Percentiles rank a stretch among this genome's conserved stretches.
These are phyloP conservation scores for Rhyacophila brunnea DNA, from an alignment of 1,140 invertebrate species.

Conservation along the genomic window DNA sequence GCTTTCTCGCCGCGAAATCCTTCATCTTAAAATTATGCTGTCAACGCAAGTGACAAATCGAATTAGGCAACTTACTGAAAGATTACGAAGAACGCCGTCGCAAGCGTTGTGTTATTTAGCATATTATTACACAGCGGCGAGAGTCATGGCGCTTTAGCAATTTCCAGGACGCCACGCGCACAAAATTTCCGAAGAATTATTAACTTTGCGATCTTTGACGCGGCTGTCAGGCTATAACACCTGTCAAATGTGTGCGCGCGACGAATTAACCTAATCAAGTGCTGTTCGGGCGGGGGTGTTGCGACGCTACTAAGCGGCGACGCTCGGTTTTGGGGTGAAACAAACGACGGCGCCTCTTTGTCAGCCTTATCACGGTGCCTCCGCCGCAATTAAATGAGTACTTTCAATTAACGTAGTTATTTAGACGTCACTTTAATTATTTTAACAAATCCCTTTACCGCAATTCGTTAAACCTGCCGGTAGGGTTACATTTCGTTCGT, in stretches of 20 bases:
- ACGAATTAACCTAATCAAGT: not conserved
- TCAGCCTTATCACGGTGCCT: not conserved
- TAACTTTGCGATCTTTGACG: constrained; percentile 17
- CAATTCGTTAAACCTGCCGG: no score
- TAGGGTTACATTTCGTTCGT: not conserved
- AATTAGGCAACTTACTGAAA: constrained; percentile 37
- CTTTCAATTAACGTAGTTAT: no score
- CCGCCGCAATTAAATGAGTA: no score
- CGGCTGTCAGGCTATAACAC: not conserved
- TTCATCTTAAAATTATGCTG: constrained; percentile 36
- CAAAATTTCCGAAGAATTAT: constrained; percentile 9
- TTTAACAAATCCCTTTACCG: no score
- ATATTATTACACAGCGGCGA: constrained; percentile 35
- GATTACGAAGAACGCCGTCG: constrained; percentile 36
- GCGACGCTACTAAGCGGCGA: no score
- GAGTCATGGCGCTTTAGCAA: constrained; percentile 33
- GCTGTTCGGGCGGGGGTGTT: no score
- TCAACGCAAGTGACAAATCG: constrained; percentile 38
- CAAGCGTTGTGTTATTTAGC: constrained; percentile 37
- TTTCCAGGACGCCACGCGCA: constrained; percentile 24
- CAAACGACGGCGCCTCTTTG: not conserved
- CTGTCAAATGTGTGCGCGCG: not conserved
- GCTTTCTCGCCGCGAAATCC: constrained; percentile 8
- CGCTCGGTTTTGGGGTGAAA: no score
- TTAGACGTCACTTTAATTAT: no score